A percentile compares a stretch with the other conserved stretches of the same genome.
Conservation (phyloP, 2,113 vertebrate species). For the Tricholaema leucomelas region DNA sequence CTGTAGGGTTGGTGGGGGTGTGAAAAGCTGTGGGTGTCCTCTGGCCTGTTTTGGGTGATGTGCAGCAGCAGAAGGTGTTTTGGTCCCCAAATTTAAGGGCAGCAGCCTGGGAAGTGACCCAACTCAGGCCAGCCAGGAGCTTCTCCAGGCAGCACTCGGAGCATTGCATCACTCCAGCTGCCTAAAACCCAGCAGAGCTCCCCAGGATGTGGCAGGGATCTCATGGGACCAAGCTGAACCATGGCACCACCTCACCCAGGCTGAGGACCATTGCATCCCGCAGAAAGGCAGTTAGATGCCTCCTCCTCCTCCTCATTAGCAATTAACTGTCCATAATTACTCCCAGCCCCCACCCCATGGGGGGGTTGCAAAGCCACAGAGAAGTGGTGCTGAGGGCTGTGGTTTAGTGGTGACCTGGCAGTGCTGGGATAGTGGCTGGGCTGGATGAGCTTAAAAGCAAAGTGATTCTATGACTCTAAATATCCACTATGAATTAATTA, state of each 20-base stretch:
- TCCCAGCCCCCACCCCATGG: too few relatives aligned
- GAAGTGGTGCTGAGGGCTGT: too few relatives aligned
- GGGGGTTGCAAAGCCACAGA: too few relatives aligned
- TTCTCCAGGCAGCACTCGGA: background rate
- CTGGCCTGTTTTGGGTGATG: background rate
- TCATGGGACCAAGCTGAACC: background rate
- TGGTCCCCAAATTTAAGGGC: background rate
- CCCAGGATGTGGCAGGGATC: background rate
- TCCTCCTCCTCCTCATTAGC: background rate
- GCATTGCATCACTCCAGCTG: accelerated
- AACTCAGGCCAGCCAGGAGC: accelerated
- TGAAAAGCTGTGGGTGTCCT: background rate
- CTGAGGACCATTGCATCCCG: background rate
- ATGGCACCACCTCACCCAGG: background rate
- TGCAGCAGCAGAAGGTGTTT: background rate
- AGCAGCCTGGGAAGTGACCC: background rate
- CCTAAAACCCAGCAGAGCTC: background rate
- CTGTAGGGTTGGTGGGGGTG: accelerated
- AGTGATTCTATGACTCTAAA: background rate
- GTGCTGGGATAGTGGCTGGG: too few relatives aligned
- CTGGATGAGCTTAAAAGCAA: too few relatives aligned
- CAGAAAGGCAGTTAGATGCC: background rate
- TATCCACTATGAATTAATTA: background rate
- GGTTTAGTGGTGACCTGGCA: too few relatives aligned
- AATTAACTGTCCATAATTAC: background rate